These are phyloP conservation scores for Telmatherina bonti DNA, from an alignment of 2,797 vertebrate genomes.

Conservation along the genomic window DNA sequence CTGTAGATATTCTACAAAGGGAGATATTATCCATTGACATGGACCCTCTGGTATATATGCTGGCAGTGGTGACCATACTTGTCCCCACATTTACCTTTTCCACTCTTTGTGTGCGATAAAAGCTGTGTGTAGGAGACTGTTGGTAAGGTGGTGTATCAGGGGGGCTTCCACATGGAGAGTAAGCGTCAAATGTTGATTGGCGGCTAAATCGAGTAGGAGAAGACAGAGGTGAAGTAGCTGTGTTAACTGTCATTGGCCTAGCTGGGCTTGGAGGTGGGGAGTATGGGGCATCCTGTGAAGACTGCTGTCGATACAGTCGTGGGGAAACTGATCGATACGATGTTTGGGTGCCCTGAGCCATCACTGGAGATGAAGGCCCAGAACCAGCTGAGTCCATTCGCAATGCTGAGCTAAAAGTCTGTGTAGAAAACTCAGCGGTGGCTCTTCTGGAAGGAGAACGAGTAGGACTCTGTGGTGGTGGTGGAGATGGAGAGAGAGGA, in stretches of 20 bases:
- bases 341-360: conserved; percentile 94
- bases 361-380: conserved; percentile 83
- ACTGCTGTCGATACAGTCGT: conserved; percentile 88
- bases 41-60: conserved; percentile 90
- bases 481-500: conserved; percentile 91
- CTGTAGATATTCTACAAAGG: conserved; percentile 94
- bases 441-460: conserved; percentile 82
- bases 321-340: conserved; percentile 85
- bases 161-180: conserved; percentile 86
- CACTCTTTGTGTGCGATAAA: conserved; percentile 84
- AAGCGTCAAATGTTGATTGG: conserved; percentile 87
- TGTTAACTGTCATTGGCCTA: conserved; percentile 87
- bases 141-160: conserved; percentile 88
- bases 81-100: conserved; percentile 86
- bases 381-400: conserved; percentile 71
- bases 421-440: conserved; percentile 94
- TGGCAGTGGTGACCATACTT: conserved; percentile 83
- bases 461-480: conserved; percentile 90
- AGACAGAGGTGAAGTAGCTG: conserved; percentile 89
- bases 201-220: conserved; percentile 90
- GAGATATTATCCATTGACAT: conserved; percentile 97
- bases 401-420: conserved; percentile 86
- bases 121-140: conserved; percentile 82
- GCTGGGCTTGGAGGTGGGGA: conserved; percentile 89
- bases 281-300: conserved; percentile 90